phyloP scores from a whole-genome alignment of 2,113 vertebrate species.

The Terrapene triunguis region DNA sequence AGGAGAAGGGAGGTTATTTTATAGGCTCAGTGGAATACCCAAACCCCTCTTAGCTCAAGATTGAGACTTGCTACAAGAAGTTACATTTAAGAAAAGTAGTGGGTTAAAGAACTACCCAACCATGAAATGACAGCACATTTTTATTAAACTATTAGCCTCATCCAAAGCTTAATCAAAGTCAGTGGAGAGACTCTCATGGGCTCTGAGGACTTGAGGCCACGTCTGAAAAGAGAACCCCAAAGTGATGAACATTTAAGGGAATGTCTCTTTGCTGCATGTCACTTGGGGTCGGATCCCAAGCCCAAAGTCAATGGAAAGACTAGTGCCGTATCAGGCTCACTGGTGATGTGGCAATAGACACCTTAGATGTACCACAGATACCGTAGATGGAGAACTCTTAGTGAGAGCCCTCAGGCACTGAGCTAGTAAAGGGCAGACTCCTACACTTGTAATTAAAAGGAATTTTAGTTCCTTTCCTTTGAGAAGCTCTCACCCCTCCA shows the following conservation, averaged over 20 bases:
- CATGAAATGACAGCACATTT: background rate
- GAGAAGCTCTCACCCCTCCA: background rate
- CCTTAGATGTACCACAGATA: background rate
- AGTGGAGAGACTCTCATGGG: background rate
- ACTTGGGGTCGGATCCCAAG: background rate
- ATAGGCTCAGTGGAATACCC: conserved; percentile 33
- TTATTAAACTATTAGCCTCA: background rate
- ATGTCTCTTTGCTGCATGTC: too few species aligned
- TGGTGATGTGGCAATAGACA: background rate
- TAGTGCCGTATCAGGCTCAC: background rate
- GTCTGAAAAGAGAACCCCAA: background rate
- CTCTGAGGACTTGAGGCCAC: background rate
- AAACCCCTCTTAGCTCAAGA: conserved; percentile 22
- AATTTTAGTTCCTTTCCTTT: background rate
- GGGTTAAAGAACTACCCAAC: background rate
- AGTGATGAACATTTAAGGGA: background rate
- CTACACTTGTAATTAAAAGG: background rate
- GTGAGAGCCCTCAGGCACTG: accelerated
- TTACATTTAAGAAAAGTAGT: conserved; percentile 21
- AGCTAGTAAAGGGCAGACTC: background rate
- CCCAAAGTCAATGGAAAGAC: background rate
- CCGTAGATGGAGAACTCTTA: background rate
- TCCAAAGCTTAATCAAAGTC: background rate
- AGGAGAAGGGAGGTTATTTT: conserved; percentile 60
- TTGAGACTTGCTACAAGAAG: conserved; percentile 13